Evolutionary conservation across 2,888 invertebrate genomes (phyloP), one percentile per base, ranked within the genome.

Genomic region (Agrochola litura): DNA sequence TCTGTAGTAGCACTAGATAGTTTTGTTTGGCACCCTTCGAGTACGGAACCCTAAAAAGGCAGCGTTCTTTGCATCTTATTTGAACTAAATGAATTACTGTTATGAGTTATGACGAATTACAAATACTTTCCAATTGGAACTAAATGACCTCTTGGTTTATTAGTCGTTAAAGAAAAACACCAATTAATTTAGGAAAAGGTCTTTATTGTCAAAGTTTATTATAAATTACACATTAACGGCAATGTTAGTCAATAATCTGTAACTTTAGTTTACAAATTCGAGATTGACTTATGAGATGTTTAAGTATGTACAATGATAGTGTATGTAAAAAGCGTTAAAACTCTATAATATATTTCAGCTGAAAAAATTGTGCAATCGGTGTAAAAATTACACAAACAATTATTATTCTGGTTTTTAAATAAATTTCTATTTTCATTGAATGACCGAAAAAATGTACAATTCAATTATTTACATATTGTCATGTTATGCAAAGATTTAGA

Each of bases 131-230:
- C 41, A 52, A 14, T 30, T 61, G 22, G 5, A 54, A 0, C 5
- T 37, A 22, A 64, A 71, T 25, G 0, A 22, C 16, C 22, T 41
- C 25, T 3, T 37, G 6, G 0, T 1, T 5, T 66, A 22, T 10
- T 25, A 22, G 22, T 14, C 43, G 10, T 9, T 25, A 6, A 71
- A 80, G 56, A n/a, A 72, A 82, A 77, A 76, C 25, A 66, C 64
- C 41, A 43, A 43, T 63, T 91, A 91, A 84, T 92, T 93, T 93
- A 93, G 88, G 93, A 94, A 94, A 94, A 93, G 90, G 89, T 94
- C 84, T 95, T 95, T 95, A 95, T 95, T 95, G 94, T 95, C 93
- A 94, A 94, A 93, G 90, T 92, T 92, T 87, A 92, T 92, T 86
- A 91, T 92, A 93, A 93, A 93, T 94, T 92, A 94, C 93, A 92